Evolutionary conservation across 1,140 invertebrate genomes (phyloP).

Genomic region (Paraescarpia echinospica): DNA sequence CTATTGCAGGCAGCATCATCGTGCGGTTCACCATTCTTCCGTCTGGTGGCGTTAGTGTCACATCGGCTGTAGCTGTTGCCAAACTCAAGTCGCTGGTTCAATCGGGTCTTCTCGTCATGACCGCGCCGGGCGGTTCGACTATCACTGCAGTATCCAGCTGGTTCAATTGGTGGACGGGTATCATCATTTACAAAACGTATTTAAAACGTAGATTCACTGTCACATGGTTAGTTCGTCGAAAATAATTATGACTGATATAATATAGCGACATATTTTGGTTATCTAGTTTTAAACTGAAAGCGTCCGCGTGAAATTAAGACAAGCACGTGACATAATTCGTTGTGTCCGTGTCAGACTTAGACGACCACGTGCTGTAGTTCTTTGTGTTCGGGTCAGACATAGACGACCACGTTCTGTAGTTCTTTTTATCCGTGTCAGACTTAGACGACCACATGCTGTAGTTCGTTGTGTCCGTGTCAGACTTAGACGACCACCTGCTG

Average conservation of each 20-base stretch:
- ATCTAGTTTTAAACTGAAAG: neutral
- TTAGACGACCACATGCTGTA: no score
- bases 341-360: neutral
- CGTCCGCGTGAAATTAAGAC: neutral
- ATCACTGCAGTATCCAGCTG: neutral
- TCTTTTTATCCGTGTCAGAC: no score
- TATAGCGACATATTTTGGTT: no score
- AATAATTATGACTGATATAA: neutral
- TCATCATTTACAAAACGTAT: neutral
- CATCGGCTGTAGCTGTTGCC: neutral
- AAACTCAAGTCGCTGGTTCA: neutral
- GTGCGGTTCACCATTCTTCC: neutral
- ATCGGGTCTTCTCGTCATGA: neutral
- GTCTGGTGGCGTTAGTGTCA: neutral
- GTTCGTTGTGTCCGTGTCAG: no score
- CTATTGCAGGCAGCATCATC: neutral
- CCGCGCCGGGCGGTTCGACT: no score
- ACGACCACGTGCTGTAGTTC: no score
- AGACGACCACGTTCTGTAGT: no score
- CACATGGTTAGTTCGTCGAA: neutral
- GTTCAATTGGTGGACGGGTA: neutral
- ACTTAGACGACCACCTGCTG: no score
- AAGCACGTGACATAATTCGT: neutral
- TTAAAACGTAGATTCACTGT: neutral
- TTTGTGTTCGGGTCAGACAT: no score